Base-by-base conservation (phyloP, 1,140 invertebrate species). In the Diuraphis noxia region DNA sequence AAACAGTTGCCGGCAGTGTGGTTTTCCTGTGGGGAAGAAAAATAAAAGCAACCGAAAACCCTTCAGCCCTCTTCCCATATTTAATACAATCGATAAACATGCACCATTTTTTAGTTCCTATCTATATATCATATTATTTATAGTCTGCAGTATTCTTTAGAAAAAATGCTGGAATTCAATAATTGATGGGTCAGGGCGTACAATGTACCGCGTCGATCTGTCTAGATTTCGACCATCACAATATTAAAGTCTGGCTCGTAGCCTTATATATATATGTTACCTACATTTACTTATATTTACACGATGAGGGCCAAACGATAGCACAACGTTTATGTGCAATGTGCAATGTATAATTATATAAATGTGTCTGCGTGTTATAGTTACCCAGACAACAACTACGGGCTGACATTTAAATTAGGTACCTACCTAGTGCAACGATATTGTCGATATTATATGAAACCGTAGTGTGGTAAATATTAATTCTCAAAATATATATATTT, bases 31-130 rank as follows among this genome's bases (percentile, higher is more conserved):
- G 49, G 17, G 85, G 40, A 30, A 25, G 86, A 88, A 40, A 41
- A 88, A 88, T 88, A 40, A 63, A 88, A 88, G 8, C 36, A 56
- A 63, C 52, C 1, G 10, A 82, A 91, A 91, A 91, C 8, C n/a
- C 82, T 52, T 91, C 30, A 52, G 2, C 23, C 8, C 34, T 36
- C 46, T 25, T 56, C 85, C 82, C n/a, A 0, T 36, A 23, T 10
- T n/a, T 91, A 91, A 91, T 82, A 4, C 52, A 81, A 91, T 91
- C 89, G 77, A 91, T 82, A 79, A 81, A 82, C 34, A 82, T 21
- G 25, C 84, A 21, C 38, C 38, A 82, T 36, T 92, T 88, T 92
- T 88, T 34, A 43, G 25, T 46, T 46, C 30, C 38, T 21, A 85
- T 5, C 23, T 30, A 40, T 81, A 3, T 49, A 81, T 38, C 38